phyloP scores from a whole-genome alignment of 1,140 invertebrate genomes.

The Drosophila pruinosa region DNA sequence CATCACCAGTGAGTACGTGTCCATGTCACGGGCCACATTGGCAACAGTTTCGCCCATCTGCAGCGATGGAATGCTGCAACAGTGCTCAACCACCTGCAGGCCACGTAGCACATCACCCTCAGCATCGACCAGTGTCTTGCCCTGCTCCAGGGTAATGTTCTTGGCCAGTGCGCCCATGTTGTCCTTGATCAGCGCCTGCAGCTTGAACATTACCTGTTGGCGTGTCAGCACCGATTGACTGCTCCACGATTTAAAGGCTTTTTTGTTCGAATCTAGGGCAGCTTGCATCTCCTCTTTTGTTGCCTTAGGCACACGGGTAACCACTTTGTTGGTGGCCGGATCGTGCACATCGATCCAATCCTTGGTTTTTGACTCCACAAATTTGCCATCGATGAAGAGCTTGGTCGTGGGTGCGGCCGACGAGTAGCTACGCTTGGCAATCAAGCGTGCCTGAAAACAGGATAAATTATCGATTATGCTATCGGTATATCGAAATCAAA shows the following conservation, averaged over 20 bases:
- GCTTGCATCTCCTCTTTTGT: conserved; percentile 96
- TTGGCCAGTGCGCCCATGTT: conserved; percentile 94
- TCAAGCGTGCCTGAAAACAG: conserved; percentile 48
- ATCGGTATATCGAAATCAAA: conserved; percentile 4
- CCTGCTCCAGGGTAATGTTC: conserved; percentile 98
- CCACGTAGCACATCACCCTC: conserved; percentile 99
- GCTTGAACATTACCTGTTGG: conserved; percentile 98
- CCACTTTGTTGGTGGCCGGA: conserved; percentile 95
- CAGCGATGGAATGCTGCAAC: conserved; percentile 95
- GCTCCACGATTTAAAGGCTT: conserved; percentile 92
- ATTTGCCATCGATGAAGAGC: conserved; percentile 97
- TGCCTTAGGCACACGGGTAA: conserved; percentile 93
- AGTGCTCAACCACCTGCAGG: conserved; percentile 98
- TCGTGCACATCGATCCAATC: conserved; percentile 98
- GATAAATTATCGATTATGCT: background rate
- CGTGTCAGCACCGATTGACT: conserved; percentile 95
- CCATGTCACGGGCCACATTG: conserved; percentile 97
- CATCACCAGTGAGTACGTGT: conserved; percentile 93
- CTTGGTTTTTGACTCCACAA: conserved; percentile 95
- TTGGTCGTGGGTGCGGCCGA: conserved; percentile 88
- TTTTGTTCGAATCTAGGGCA: conserved; percentile 94
- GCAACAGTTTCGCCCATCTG: conserved; percentile 96
- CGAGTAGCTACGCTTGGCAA: conserved; percentile 61
- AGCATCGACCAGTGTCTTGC: conserved; percentile 98
- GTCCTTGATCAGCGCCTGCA: conserved; percentile 86